Conservation (phyloP, 2,113 vertebrate species). For the Cromileptes altivelis region DNA sequence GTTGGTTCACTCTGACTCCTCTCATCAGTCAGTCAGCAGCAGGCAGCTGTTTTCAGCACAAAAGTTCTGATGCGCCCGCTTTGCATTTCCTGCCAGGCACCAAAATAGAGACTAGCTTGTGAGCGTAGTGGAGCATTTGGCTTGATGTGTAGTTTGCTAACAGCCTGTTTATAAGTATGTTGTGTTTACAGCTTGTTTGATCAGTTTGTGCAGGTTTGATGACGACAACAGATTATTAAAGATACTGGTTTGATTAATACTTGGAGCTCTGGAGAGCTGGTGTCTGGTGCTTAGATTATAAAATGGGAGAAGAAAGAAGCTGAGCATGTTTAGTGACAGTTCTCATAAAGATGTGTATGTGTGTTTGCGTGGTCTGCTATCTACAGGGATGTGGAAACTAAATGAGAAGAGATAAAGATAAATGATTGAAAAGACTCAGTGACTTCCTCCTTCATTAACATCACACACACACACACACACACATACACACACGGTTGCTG, state of each 20-base stretch:
- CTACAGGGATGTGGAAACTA: not conserved
- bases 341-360: not conserved
- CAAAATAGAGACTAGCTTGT: not conserved
- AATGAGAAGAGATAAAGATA: not conserved
- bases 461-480: not conserved
- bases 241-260: not conserved
- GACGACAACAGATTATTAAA: not conserved
- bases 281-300: not conserved
- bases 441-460: constrained; percentile 39
- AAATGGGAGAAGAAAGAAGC: too few species aligned
- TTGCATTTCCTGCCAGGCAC: not conserved
- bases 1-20: too few species aligned
- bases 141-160: not conserved
- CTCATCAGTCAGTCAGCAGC: too few species aligned
- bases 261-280: too few species aligned
- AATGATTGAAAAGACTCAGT: constrained; percentile 5
- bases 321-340: not conserved
- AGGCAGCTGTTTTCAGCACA: too few species aligned
- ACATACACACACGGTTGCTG: not conserved
- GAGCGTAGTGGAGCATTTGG: not conserved
- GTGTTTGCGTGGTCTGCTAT: not conserved
- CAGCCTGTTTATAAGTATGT: too few species aligned
- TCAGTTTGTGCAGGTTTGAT: not conserved
- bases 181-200: too few species aligned
- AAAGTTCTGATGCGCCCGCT: too few species aligned